These are phyloP conservation scores for Pristionchus mayeri DNA, from an alignment of 2,888 invertebrate genomes.

Conservation along the genomic window DNA sequence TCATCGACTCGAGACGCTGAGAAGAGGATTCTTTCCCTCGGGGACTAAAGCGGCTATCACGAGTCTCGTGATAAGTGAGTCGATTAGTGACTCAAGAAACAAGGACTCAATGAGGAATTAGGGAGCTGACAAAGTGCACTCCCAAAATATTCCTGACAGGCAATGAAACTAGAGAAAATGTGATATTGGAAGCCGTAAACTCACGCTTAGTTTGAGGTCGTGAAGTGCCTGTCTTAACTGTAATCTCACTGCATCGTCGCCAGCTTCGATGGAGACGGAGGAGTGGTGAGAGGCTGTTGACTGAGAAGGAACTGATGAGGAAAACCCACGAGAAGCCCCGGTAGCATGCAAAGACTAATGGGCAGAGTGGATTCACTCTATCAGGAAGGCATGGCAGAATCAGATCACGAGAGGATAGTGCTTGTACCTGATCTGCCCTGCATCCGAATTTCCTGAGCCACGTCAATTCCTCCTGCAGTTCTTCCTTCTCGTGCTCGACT, in stretches of 20 bases:
- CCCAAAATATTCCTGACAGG: no score
- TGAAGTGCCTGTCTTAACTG: constrained; percentile 31
- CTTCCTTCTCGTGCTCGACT: constrained; percentile 24
- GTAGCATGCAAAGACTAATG: no score
- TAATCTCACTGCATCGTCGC: constrained; percentile 25
- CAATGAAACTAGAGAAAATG: neutral
- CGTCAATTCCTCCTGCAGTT: neutral
- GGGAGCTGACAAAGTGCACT: no score
- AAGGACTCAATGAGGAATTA: no score
- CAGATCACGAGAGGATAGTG: no score
- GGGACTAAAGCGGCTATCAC: no score
- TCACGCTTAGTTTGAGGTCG: constrained; percentile 5
- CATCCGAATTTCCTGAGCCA: constrained; percentile 16
- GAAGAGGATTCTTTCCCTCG: neutral
- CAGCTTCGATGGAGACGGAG: constrained; percentile 8
- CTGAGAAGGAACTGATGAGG: no score
- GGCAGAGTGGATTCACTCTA: no score
- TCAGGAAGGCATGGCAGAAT: no score
- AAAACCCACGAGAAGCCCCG: no score
- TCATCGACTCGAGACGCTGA: neutral
- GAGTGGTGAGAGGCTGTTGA: neutral
- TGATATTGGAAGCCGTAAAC: neutral
- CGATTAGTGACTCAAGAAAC: no score
- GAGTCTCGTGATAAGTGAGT: no score
- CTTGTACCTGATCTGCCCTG: neutral